These are phyloP conservation scores for Polyodon spathula DNA, from an alignment of 2,113 vertebrate genomes.

Conservation along the genomic window DNA sequence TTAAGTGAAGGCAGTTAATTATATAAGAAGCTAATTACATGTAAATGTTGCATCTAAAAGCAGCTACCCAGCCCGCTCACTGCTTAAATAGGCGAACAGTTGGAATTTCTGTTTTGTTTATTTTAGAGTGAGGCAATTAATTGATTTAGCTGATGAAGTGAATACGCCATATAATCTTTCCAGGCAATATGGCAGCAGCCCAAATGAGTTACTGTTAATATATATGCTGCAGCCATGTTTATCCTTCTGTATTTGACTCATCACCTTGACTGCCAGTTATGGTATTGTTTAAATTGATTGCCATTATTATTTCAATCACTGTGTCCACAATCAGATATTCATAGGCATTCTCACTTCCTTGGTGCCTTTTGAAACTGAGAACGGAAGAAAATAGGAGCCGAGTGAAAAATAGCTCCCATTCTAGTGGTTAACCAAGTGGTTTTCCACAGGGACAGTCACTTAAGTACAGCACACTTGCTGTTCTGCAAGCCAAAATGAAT, in stretches of 20 bases:
- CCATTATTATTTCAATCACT: no score
- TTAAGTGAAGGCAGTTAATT: conserved; percentile 83
- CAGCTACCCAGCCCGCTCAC: conserved; percentile 49
- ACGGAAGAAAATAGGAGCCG: no score
- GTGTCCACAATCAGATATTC: no score
- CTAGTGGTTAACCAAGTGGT: no score
- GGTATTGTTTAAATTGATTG: no score
- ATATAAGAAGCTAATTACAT: conserved; percentile 85
- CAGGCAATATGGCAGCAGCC: conserved; percentile 49
- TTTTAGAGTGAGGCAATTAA: conserved; percentile 62
- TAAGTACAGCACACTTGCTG: no score
- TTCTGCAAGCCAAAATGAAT: no score
- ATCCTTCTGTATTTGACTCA: background rate
- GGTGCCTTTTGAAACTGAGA: no score
- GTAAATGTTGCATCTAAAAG: conserved; percentile 77
- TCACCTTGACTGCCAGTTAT: conserved; percentile 8
- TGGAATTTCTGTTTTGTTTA: conserved; percentile 61
- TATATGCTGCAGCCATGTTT: conserved; percentile 34
- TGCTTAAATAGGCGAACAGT: conserved; percentile 56
- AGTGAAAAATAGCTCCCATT: no score
- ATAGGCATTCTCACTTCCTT: no score
- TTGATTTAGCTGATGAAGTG: conserved; percentile 68
- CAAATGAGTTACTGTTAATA: conserved; percentile 50
- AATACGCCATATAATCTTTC: conserved; percentile 67
- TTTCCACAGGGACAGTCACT: no score